Evolutionary conservation across 1,140 invertebrate species (phyloP).

Genomic region (Drusus annulatus): DNA sequence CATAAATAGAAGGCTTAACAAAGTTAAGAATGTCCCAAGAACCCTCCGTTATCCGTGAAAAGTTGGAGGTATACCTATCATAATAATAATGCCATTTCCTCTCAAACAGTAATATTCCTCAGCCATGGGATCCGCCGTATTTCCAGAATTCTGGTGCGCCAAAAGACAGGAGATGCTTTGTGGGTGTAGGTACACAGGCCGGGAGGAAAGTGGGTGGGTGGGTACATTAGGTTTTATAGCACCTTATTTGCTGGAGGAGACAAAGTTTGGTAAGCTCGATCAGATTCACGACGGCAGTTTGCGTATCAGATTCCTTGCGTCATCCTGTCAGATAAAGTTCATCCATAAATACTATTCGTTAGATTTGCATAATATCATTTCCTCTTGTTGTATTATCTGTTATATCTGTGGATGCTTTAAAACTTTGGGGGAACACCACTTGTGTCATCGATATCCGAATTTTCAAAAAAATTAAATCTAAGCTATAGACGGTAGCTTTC

Average conservation of each 20-base stretch:
- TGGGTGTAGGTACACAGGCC: background rate
- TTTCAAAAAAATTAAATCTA: too few species aligned
- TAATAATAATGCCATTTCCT: slow-evolving; percentile 12
- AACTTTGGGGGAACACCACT: slow-evolving; percentile 23
- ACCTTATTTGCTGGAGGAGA: slow-evolving; percentile 46
- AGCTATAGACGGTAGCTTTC: too few species aligned
- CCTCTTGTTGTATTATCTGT: slow-evolving; percentile 48
- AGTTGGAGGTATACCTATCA: background rate
- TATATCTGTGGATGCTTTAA: slow-evolving; percentile 34
- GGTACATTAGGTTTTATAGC: slow-evolving; percentile 51
- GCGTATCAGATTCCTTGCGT: slow-evolving; percentile 58
- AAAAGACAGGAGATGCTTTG: background rate
- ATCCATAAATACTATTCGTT: slow-evolving; percentile 59
- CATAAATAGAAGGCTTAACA: too few species aligned
- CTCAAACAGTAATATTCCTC: background rate
- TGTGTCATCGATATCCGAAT: background rate
- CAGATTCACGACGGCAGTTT: slow-evolving; percentile 54
- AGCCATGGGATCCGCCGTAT: background rate
- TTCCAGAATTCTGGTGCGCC: background rate
- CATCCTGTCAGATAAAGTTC: slow-evolving; percentile 59
- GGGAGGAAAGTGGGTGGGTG: background rate
- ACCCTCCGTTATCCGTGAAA: background rate
- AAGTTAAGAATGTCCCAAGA: background rate
- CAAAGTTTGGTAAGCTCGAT: slow-evolving; percentile 49
- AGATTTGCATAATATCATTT: slow-evolving; percentile 58